Evolutionary conservation across 2,113 vertebrate genomes (phyloP).

Genomic region (Hippopotamus amphibius): DNA sequence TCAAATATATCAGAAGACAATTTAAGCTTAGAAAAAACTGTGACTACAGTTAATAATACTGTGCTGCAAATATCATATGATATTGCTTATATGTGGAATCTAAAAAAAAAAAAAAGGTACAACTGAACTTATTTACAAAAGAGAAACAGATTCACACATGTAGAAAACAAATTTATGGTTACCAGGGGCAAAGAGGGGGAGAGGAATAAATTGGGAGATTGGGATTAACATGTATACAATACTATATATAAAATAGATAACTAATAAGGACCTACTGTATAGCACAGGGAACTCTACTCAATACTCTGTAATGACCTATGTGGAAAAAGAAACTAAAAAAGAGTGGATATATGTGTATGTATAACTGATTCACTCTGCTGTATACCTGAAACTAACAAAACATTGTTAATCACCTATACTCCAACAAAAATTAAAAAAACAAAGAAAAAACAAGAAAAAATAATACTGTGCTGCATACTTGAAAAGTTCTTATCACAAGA

Average conservation of each 20-base stretch:
- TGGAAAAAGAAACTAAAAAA: background rate
- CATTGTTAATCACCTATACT: background rate
- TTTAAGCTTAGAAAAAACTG: background rate
- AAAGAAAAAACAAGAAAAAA: too few species aligned
- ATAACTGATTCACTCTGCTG: background rate
- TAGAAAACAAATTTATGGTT: background rate
- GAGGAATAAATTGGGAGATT: background rate
- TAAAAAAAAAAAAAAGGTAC: background rate
- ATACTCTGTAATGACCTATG: background rate
- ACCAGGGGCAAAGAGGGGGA: background rate
- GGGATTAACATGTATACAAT: background rate
- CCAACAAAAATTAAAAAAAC: background rate
- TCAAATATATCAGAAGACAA: conserved; percentile 1
- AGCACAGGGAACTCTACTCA: background rate
- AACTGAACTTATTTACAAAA: background rate
- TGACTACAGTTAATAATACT: background rate
- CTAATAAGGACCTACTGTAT: accelerated
- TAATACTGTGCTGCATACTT: background rate
- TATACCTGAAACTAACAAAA: background rate
- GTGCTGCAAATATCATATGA: background rate
- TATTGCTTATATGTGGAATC: background rate
- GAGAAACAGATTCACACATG: background rate
- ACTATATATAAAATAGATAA: background rate
- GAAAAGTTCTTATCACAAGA: background rate
- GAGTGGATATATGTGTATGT: background rate